Evolutionary conservation across 64 coral and sea anemone species (phyloP), one percentile per base, ranked within the genome.

Genomic region (Montipora foliosa): DNA sequence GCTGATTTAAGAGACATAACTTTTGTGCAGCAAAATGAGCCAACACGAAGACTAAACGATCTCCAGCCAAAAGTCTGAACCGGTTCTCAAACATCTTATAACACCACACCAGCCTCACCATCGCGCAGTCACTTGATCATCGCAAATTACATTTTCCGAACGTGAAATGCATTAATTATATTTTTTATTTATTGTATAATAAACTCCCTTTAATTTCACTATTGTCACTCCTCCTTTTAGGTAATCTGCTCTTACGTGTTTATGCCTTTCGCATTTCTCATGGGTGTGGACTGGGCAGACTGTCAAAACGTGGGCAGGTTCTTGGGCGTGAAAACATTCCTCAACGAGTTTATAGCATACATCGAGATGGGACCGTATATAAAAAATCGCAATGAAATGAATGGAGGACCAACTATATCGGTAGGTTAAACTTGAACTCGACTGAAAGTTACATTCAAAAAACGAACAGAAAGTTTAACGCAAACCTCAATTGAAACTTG

Each of bases 191-290:
- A 68, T 68, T 22, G 1, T 57, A 6, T 57, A 57, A 57, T 57
- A 3, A 25, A 9, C 4, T 17, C 11, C 19, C 79, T 52, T 16
- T 44, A 60, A 66, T 5, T 15, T n/a, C 29, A 15, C 16, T 11
- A 69, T 45, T 49, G 2, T 71, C 62, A 48, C 47, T 67, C 24
- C n/a, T 21, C 37, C n/a, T 51, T 67, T 77, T 74, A 98, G 96
- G 76, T 76, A 74, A 98, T 98, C 46, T 98, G 96, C 44, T 98
- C 96, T 0, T 98, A 95, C 15, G 10, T 95, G 51, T 95, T 98
- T 37, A 90, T 95, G 89, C 96, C 96, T 5, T 90, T 98, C 74
- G 96, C 96, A 3, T 98, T 98, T 72, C 89, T 98, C 57, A 98
- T 98, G 96, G 96, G 96, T 7, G 93, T 98, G 24, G 96, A 98